Base-by-base conservation (phyloP, 2,888 invertebrate genomes). In the Campoplex capitator region DNA sequence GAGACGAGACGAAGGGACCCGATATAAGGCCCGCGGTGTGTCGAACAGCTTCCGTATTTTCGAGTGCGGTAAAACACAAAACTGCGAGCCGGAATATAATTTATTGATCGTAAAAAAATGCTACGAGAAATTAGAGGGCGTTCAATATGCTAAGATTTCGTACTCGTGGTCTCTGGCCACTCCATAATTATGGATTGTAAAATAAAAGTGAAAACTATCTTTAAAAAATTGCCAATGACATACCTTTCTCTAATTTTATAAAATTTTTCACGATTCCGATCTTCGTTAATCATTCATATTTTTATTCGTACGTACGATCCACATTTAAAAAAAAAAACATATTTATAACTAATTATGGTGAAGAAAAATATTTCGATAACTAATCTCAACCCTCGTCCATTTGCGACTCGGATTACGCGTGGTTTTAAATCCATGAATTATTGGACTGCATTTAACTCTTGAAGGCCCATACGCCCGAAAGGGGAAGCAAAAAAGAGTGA, bases 1-100 rank as follows among this genome's bases (percentile, higher is more conserved):
- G 71, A 77, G 73, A 54, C 73, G 83, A 67, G 67, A 42, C 28
- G 38, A 56, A 84, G 70, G 83, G 73, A 65, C n/a, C 67, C 56
- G 68, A 32, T 28, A 18, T 18, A 18, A 71, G 56, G 71, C 51
- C 48, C 65, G 71, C 42, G 58, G 35, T 48, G 35, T 77, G 51
- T 54, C 67, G 51, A 77, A 16, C 35, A 42, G 74, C 80, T 73
- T 73, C 80, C 73, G 80, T 51, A 73, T 51, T 62, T 79, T 62
- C 58, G 45, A 23, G 73, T 42, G 67, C 35, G 48, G 38, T 35
- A 28, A 45, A 32, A 16, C 28, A 58, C 48, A 67, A 65, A 76
- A 76, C 62, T 42, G 28, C 35, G 23, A 23, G 13, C 0, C 16
- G 13, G 23, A 54, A 68, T 38, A 68, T 23, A 54, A 78, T 68